Conservation (phyloP, 2,113 vertebrate genomes). For the Ardeotis arabs region DNA sequence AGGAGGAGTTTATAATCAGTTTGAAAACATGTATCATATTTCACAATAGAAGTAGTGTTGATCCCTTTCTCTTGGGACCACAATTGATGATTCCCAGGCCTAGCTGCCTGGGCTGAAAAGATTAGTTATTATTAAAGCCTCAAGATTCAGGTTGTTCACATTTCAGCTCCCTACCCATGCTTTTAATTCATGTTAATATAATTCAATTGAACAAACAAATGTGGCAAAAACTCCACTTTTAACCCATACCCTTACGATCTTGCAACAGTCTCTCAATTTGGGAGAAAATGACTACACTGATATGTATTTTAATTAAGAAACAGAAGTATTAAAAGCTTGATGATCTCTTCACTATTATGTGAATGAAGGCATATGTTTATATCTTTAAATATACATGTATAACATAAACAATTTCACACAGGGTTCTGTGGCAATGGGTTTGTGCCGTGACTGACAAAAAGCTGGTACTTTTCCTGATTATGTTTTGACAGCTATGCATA, state of each 20-base stretch:
- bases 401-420: neutral
- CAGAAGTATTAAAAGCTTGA: neutral
- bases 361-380: neutral
- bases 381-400: neutral
- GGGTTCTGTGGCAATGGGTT: neutral
- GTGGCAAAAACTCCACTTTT: neutral
- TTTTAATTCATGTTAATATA: neutral
- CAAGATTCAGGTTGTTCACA: neutral
- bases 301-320: neutral
- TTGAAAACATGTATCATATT: neutral
- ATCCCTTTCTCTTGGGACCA: neutral
- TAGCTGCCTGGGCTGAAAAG: neutral
- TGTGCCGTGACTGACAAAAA: neutral
- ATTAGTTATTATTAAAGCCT: neutral
- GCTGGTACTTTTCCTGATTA: neutral
- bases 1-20: constrained; percentile 17
- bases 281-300: neutral
- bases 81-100: neutral
- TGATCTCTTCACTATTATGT: neutral
- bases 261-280: neutral
- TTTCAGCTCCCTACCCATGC: neutral
- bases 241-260: neutral
- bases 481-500: neutral
- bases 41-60: neutral
- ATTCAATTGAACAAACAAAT: neutral